A percentile compares a stretch with the other conserved stretches of the same genome.
These are phyloP conservation scores for Aporophyla lueneburgensis DNA, from an alignment of 2,888 invertebrate genomes.

Conservation along the genomic window DNA sequence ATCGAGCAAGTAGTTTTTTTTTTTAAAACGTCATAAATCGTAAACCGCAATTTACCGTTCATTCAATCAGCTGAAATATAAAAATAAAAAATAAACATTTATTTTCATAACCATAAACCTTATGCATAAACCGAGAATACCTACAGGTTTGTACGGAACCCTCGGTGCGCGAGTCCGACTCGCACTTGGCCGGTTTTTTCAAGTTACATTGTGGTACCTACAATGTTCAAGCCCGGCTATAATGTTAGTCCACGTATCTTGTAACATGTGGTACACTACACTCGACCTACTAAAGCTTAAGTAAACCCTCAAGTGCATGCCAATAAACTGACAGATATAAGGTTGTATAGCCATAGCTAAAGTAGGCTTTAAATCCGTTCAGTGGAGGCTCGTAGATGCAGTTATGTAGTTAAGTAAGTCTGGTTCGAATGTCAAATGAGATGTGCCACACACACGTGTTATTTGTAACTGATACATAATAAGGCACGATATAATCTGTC, in stretches of 20 bases:
- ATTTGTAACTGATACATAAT: conserved; percentile 70
- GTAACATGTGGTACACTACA: conserved; percentile 27
- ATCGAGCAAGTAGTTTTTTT: too few relatives aligned
- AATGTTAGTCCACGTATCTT: conserved; percentile 20
- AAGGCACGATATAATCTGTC: conserved; percentile 62
- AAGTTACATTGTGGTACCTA: conserved; percentile 1
- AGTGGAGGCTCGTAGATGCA: conserved; percentile 41
- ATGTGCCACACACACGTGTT: conserved; percentile 65
- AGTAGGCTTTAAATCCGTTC: conserved; percentile 48
- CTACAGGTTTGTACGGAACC: too few relatives aligned
- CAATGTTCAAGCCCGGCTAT: conserved; percentile 1
- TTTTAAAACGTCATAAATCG: too few relatives aligned
- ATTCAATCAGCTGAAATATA: too few relatives aligned
- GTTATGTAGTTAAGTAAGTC: conserved; percentile 52
- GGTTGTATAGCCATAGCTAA: conserved; percentile 27
- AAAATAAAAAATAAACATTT: too few relatives aligned
- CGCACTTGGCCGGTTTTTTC: too few relatives aligned
- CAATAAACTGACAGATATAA: conserved; percentile 51
- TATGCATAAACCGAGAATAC: too few relatives aligned
- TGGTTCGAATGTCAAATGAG: conserved; percentile 64
- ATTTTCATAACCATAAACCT: too few relatives aligned
- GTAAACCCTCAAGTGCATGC: conserved; percentile 48
- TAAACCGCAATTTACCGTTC: too few relatives aligned
- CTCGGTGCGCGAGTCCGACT: too few relatives aligned
- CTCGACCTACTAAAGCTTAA: conserved; percentile 50